Evolutionary conservation across 2,888 invertebrate genomes (phyloP).

Genomic region (Orthonychiurus folsomi): DNA sequence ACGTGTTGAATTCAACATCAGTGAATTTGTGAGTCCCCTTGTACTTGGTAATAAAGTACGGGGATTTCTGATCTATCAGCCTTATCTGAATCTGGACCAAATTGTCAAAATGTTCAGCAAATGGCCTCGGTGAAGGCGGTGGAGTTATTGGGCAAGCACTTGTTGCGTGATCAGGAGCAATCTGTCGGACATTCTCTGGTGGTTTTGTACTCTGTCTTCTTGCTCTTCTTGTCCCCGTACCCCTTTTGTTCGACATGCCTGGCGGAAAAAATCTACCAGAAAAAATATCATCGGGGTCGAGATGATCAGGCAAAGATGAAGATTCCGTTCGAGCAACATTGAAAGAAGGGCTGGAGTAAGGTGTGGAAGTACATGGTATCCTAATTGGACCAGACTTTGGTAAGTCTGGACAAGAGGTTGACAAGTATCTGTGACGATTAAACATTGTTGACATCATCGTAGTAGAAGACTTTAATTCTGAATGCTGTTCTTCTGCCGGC

Average conservation of each 20-base stretch:
- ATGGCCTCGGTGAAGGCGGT: conserved; percentile 55
- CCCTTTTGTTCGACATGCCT: conserved; percentile 6
- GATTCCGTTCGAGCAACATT: conserved; percentile 25
- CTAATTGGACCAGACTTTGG: conserved; percentile 40
- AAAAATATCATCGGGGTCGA: conserved; percentile 50
- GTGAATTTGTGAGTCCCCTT: conserved; percentile 57
- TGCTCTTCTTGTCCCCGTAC: background rate
- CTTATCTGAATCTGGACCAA: conserved; percentile 62
- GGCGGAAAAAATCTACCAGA: conserved; percentile 23
- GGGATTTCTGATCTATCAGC: conserved; percentile 57
- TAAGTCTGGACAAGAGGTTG: conserved; percentile 74
- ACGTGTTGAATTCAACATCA: conserved; percentile 77
- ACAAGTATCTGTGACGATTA: conserved; percentile 50
- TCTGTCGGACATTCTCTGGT: background rate
- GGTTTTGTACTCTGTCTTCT: background rate
- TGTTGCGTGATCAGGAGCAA: background rate
- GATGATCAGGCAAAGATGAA: conserved; percentile 54
- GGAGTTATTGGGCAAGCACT: conserved; percentile 49
- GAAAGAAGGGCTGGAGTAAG: conserved; percentile 10
- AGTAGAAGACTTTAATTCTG: conserved; percentile 42
- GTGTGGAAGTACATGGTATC: conserved; percentile 8
- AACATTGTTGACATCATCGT: conserved; percentile 43
- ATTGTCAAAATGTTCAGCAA: conserved; percentile 50
- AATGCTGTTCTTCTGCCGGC: conserved; percentile 37
- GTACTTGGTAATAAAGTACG: conserved; percentile 56